Conservation (phyloP, 2,797 vertebrate genomes). For the Enteromius thamalakanensis region DNA sequence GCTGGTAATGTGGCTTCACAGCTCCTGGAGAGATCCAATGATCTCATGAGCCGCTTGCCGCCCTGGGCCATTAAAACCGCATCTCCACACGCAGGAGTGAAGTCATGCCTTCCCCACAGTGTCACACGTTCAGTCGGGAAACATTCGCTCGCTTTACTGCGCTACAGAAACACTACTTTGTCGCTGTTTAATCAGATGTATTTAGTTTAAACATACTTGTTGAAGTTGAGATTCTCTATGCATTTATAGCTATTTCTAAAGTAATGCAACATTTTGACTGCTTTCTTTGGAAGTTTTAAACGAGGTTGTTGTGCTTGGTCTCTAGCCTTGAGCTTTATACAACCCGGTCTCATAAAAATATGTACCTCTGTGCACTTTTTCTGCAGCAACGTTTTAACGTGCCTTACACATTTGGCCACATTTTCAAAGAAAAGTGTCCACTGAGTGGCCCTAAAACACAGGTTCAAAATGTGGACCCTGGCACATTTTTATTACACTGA, state of each 20-base stretch:
- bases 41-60: constrained; percentile 45
- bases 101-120: constrained; percentile 39
- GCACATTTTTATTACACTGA: no score
- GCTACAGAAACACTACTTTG: background rate
- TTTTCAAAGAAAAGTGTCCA: no score
- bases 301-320: background rate
- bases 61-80: constrained; percentile 39
- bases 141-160: background rate
- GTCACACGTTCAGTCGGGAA: background rate
- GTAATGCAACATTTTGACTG: background rate
- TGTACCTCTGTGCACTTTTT: no score
- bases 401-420: no score
- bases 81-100: constrained; percentile 30
- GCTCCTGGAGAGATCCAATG: constrained; percentile 51
- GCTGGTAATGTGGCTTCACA: constrained; percentile 57
- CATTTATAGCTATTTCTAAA: background rate
- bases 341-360: no score
- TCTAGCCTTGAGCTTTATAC: background rate
- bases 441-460: no score
- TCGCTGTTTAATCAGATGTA: background rate
- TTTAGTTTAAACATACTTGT: background rate
- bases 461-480: no score
- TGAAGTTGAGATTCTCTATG: background rate
- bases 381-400: no score
- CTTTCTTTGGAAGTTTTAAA: background rate